Base-by-base conservation (phyloP, 2,113 vertebrate species). In the Platichthys stellatus region DNA sequence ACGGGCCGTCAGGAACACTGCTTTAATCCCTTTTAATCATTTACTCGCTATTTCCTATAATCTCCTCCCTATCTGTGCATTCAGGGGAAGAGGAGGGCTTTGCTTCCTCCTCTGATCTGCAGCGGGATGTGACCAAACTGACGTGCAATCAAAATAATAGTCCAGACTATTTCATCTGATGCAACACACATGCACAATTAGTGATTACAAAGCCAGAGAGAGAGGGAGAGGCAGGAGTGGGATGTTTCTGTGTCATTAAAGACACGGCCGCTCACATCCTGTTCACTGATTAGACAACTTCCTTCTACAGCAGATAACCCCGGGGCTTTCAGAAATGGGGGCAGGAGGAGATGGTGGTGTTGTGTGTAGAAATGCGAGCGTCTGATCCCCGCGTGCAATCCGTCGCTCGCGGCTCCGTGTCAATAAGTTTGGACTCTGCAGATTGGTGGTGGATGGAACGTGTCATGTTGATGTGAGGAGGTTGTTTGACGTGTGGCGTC, bases 1-100 rank as follows among this genome's bases (percentile, higher is more conserved):
- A 58, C 40, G 45, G 17, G 56, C 53, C 82, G 80, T 89, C 81
- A 83, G 72, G 28, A 23, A 6, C 67, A 74, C 23, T 20, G 69
- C 72, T 70, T 18, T 84, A 85, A 90, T 89, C 31, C 83, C 78
- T 57, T 84, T 88, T 72, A 90, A 86, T 88, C 66, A 87, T 84
- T 82, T 74, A 74, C 69, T 80, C 72, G 83, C 70, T 63, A 69
- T 90, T 86, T 88, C 83, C 83, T 66, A 63, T 40, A 66, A 62
- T 17, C 49, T 43, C 28, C 57, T 6, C 3, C 40, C 49, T 45
- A 71, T 76, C 58, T 76, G 54, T 70, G 26, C 26, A 49, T 77
- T 68, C 69, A 31, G 31, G 53, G 62, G 72, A 80, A 58, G 65
- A 74, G 9, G 18, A 31, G 49, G 63, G 76, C 63, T 80, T 64